Evolutionary conservation across 2,113 vertebrate genomes (phyloP).

Genomic region (Cynocephalus volans): DNA sequence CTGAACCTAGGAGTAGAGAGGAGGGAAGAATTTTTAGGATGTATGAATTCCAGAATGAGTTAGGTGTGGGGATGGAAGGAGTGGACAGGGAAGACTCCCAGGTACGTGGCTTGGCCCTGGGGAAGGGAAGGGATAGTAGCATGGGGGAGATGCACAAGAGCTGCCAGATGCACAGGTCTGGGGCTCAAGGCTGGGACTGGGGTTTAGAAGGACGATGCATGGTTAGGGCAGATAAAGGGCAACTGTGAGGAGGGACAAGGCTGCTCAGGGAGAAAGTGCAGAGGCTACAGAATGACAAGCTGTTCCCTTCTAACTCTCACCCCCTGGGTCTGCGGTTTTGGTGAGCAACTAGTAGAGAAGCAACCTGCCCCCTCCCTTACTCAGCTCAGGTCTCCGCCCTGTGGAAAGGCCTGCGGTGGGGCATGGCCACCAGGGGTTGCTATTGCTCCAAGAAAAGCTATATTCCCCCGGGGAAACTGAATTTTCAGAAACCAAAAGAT

Average conservation of each 20-base stretch:
- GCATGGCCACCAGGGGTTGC: not conserved
- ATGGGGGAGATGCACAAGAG: not conserved
- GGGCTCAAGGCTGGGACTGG: not conserved
- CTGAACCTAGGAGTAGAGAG: not conserved
- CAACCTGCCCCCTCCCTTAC: too few relatives aligned
- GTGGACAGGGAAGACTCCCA: not conserved
- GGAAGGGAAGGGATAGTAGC: not conserved
- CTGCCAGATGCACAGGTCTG: too few relatives aligned
- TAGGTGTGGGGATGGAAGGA: not conserved
- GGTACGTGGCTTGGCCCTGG: not conserved
- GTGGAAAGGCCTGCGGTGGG: accelerated
- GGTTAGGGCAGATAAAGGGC: too few relatives aligned
- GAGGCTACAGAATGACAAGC: not conserved
- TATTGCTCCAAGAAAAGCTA: not conserved
- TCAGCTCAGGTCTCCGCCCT: accelerated
- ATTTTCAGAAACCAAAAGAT: not conserved
- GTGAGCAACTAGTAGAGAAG: not conserved
- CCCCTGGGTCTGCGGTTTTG: not conserved
- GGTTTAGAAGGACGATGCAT: not conserved
- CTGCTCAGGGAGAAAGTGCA: not conserved
- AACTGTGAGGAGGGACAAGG: not conserved
- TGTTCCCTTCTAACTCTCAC: not conserved
- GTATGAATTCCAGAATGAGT: not conserved
- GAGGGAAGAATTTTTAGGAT: not conserved
- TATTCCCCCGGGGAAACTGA: not conserved